These are phyloP conservation scores for Drosophila simulans DNA, from an alignment of 1,140 invertebrate species.

Conservation along the genomic window DNA sequence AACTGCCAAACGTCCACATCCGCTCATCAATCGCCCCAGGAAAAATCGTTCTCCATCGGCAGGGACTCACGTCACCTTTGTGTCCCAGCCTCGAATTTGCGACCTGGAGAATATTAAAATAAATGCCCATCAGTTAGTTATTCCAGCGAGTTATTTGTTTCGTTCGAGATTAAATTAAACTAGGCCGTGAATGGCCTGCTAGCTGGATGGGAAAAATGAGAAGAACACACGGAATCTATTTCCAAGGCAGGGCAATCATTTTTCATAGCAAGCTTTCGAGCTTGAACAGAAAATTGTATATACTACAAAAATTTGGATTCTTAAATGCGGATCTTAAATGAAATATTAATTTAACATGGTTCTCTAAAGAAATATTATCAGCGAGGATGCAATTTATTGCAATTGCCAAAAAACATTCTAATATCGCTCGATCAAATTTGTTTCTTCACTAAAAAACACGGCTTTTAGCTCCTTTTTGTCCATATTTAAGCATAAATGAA, in stretches of 20 bases:
- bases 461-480: constrained; percentile 7
- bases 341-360: too few species aligned
- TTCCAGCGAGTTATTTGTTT: constrained; percentile 45
- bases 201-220: constrained; percentile 11
- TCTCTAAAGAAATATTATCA: not conserved
- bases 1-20: constrained; percentile 41
- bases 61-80: constrained; percentile 6
- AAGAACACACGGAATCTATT: not conserved
- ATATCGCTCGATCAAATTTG: constrained; percentile 15
- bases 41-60: constrained; percentile 11
- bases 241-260: not conserved
- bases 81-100: constrained; percentile 4
- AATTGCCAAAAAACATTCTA: too few species aligned
- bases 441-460: constrained; percentile 22
- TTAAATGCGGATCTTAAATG: too few species aligned
- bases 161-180: constrained; percentile 74
- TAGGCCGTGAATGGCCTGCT: constrained; percentile 58
- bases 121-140: constrained; percentile 62
- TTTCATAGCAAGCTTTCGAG: constrained; percentile 1
- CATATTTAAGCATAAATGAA: not conserved
- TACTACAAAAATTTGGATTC: too few species aligned
- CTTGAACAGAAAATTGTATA: not conserved
- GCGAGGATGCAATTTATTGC: too few species aligned
- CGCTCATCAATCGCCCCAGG: constrained; percentile 49
- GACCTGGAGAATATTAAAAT: constrained; percentile 67